Percentiles rank a stretch among this genome's conserved stretches.
Evolutionary conservation across 2,113 vertebrate species (phyloP).

Genomic region (Ochotona curzoniae): DNA sequence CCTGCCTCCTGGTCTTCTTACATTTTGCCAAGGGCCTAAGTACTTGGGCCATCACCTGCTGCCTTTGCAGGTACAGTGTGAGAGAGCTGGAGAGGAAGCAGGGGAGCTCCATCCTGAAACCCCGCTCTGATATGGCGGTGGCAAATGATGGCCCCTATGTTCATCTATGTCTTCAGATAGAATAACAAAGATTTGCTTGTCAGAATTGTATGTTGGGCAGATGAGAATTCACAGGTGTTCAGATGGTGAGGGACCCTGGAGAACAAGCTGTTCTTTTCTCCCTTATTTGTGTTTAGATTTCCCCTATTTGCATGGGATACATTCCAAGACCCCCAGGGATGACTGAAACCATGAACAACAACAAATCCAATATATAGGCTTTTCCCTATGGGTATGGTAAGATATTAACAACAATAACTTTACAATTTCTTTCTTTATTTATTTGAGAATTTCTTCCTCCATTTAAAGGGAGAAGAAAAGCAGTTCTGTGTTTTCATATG

Average conservation of each 20-base stretch:
- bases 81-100: too few species aligned
- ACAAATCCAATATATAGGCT: too few species aligned
- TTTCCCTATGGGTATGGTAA: neutral
- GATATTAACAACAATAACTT: neutral
- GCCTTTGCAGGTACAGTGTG: too few species aligned
- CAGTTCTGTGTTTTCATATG: neutral
- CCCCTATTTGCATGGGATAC: neutral
- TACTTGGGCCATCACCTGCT: too few species aligned
- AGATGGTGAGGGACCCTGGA: neutral
- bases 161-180: neutral
- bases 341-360: neutral
- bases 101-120: too few species aligned
- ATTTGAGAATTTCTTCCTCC: neutral
- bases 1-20: too few species aligned
- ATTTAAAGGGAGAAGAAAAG: neutral
- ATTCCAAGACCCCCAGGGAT: neutral
- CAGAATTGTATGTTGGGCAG: neutral
- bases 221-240: slow-evolving; percentile 6
- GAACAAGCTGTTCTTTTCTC: neutral
- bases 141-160: too few species aligned
- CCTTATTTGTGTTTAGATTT: neutral
- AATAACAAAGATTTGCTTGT: neutral
- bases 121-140: too few species aligned
- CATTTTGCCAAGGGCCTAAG: too few species aligned
- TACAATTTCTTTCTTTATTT: neutral